Percentiles rank a stretch among this genome's conserved stretches.
Evolutionary conservation across 2,113 vertebrate genomes (phyloP).

Genomic region (Sebastes schlegelii): DNA sequence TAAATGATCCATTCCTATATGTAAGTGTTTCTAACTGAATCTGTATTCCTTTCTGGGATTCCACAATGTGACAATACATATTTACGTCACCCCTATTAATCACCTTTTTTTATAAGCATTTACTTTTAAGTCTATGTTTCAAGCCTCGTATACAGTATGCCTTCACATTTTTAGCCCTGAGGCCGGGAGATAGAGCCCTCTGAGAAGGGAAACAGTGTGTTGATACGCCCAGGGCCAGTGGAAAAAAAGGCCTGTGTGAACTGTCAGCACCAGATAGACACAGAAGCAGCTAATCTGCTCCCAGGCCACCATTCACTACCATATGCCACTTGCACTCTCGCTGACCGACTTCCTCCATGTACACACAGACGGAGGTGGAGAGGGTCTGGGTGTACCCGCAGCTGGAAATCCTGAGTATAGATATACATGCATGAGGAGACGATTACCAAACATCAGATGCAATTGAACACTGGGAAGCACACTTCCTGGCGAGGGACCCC

Average conservation of each 20-base stretch:
- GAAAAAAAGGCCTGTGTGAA: constrained; percentile 84
- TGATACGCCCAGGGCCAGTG: constrained; percentile 82
- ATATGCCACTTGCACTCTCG: constrained; percentile 78
- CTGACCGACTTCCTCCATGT: constrained; percentile 75
- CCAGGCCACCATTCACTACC: constrained; percentile 68
- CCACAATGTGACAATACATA: background rate
- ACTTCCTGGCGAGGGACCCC: constrained; percentile 53
- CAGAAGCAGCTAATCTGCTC: constrained; percentile 79
- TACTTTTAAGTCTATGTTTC: constrained; percentile 19
- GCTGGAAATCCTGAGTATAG: constrained; percentile 76
- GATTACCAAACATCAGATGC: constrained; percentile 59
- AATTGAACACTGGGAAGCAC: constrained; percentile 60
- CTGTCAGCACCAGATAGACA: constrained; percentile 85
- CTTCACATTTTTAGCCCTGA: constrained; percentile 51
- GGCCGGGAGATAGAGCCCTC: constrained; percentile 68
- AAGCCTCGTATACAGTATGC: constrained; percentile 17
- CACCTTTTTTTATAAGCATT: background rate
- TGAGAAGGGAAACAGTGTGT: constrained; percentile 84
- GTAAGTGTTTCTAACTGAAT: background rate
- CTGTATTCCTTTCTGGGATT: no score
- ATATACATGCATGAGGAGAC: constrained; percentile 57
- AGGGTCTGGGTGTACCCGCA: constrained; percentile 64
- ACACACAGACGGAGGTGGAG: constrained; percentile 50
- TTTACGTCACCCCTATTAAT: background rate
- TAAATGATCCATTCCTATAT: background rate